Percentiles rank a stretch among this genome's conserved stretches.
phyloP scores from a whole-genome alignment of 2,113 vertebrate species.

The Bettongia penicillata region DNA sequence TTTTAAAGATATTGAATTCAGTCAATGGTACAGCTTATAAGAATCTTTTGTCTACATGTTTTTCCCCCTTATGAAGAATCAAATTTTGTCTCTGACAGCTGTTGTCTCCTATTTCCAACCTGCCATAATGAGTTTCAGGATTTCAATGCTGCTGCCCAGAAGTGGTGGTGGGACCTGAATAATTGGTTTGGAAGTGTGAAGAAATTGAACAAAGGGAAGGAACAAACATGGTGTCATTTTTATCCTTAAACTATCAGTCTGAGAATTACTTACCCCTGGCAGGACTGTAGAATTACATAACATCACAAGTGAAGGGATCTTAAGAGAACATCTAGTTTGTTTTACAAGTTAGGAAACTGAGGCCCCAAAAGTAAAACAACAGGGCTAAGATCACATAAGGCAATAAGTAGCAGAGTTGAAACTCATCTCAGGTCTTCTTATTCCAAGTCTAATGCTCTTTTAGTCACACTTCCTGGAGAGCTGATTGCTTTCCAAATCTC shows the following conservation, averaged over 20 bases:
- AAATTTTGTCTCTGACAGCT: conserved; percentile 47
- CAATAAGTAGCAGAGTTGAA: not conserved
- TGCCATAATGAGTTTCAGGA: conserved; percentile 58
- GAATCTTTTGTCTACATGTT: not conserved
- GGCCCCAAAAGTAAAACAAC: not conserved
- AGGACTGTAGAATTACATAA: conserved; percentile 26
- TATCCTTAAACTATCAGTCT: conserved; percentile 33
- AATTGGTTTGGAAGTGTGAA: conserved; percentile 56
- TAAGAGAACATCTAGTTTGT: not conserved
- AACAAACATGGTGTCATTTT: conserved; percentile 35
- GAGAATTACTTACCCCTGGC: conserved; percentile 21
- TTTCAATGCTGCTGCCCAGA: conserved; percentile 56
- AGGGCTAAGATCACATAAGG: not conserved
- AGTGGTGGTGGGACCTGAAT: conserved; percentile 22
- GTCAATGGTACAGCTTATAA: conserved; percentile 2
- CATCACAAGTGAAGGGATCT: not conserved
- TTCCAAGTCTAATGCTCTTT: not conserved
- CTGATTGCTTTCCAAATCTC: not conserved
- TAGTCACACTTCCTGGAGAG: not conserved
- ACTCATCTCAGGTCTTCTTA: not conserved
- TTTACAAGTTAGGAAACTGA: not conserved
- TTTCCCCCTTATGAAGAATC: conserved; percentile 2
- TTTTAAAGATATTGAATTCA: not conserved
- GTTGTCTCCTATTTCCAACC: conserved; percentile 61
- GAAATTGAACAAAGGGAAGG: conserved; percentile 52